Evolutionary conservation across 2,797 vertebrate genomes (phyloP), one percentile per base, ranked within the genome.

Genomic region (Pseudochaenichthys georgianus): DNA sequence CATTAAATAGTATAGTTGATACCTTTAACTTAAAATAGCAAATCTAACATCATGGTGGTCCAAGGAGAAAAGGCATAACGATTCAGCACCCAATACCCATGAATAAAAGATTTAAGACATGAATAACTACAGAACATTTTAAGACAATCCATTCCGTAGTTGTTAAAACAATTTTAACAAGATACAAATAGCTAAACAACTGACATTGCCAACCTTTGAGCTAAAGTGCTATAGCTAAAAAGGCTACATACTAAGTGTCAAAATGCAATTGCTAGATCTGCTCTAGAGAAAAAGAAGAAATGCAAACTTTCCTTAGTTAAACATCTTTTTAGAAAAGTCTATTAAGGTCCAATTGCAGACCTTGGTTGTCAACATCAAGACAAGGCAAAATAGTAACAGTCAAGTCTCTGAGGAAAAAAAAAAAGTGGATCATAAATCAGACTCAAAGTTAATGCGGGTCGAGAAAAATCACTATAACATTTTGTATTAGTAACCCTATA

Each of bases 341-440:
- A 8, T 38, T 38, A 9, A n/a, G 17, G 5, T 1, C 21, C 5
- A 13, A 19, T 48, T 19, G 57, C 42, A 79, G 55, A 23, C 0
- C 23, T 50, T 48, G 28, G 52, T 45, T 43, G 1, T 60, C n/a
- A 34, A 15, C 13, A 23, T 55, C 19, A 59, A 54, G 9, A 34
- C 28, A 52, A 52, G 19, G 8, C 15, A 41, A n/a, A 31, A 68
- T 70, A 17, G 23, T 60, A 5, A 57, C 9, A 48, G 21, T 34
- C 47, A 11, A 59, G 28, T 63, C 38, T 17, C 31, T 10, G 16
- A 31, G 1, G 9, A 38, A 12, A 50, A 5, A 15, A 59, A 42
- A 59, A 42, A 61, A 45, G 69, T 41, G 34, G 19, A 72, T 12
- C 38, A 3, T 46, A 41, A 65, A 42, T 64, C 57, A 64, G 31